A percentile compares a stretch with the other conserved stretches of the same genome.
phyloP scores from a whole-genome alignment of 2,888 invertebrate species.

The Operophtera brumata region DNA sequence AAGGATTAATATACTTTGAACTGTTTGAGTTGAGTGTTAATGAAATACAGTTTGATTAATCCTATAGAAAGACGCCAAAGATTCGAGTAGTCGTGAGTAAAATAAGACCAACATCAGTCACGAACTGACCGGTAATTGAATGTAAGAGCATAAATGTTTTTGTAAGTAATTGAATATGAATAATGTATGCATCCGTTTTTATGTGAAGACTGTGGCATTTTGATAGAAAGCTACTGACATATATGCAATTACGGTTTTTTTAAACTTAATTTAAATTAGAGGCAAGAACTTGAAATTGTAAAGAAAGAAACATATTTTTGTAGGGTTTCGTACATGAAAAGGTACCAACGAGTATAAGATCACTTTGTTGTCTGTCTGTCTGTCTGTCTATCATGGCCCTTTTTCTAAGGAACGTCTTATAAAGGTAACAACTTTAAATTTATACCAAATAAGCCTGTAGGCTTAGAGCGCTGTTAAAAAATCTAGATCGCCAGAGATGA shows the following conservation, averaged over 20 bases:
- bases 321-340: too few relatives aligned
- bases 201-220: slow-evolving; percentile 7
- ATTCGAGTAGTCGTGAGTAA: slow-evolving; percentile 15
- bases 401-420: too few relatives aligned
- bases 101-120: slow-evolving; percentile 23
- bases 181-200: slow-evolving; percentile 9
- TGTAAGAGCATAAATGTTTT: slow-evolving; percentile 11
- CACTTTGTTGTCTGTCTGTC: too few relatives aligned
- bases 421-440: too few relatives aligned
- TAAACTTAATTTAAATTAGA: background rate
- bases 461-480: too few relatives aligned
- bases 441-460: too few relatives aligned
- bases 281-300: too few relatives aligned
- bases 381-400: too few relatives aligned
- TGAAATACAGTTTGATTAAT: slow-evolving; percentile 18
- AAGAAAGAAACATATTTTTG: too few relatives aligned
- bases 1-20: slow-evolving; percentile 9
- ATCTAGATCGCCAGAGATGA: too few relatives aligned
- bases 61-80: background rate
- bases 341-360: too few relatives aligned
- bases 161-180: slow-evolving; percentile 14
- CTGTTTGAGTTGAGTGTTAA: slow-evolving; percentile 4
- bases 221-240: slow-evolving; percentile 5
- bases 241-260: background rate
- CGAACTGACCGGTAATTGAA: slow-evolving; percentile 21